Base-by-base conservation (phyloP, 2,888 invertebrate genomes). In the Conus canariensis region DNA sequence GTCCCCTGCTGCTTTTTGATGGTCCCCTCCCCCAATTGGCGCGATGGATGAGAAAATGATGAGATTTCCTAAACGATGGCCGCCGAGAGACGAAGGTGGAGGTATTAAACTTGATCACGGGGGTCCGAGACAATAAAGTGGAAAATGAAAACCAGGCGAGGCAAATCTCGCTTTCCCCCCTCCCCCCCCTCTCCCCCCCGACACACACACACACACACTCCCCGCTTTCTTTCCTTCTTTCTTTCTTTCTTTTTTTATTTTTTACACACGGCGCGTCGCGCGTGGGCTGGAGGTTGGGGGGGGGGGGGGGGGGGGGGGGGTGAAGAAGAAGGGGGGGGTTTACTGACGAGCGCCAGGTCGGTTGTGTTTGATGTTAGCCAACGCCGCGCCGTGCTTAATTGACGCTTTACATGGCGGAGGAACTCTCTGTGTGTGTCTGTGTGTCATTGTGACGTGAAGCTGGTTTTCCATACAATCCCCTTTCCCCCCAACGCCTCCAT, bases 31-130 rank as follows among this genome's bases (percentile, higher is more conserved):
- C 30, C 56, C 86, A 87, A 30, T 45, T 56, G 30, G 7, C 67
- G 70, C 56, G 67, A 87, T 70, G 86, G 67, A 87, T 30, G 64
- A 70, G 86, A 87, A 87, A 87, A 87, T 87, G 86, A 87, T 87
- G 86, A 87, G 67, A 64, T 87, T 87, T 70, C 56, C 86, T 87
- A 67, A 87, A 87, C 22, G 64, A 14, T 45, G 67, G 86, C 67
- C 56, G 30, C 12, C 4, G 45, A 45, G 86, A 45, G 86, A 87
- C 67, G 2, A 25, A 45, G 19, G 60, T 5, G n/a, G 25, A 60
- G 30, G 30, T 19, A 82, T 82, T 82, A 82, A 85, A 85, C 85
- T 85, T 85, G 59, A 85, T 85, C 45, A 80, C n/a, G 56, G 60
- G 30, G 30, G 60, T 25, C 85, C 25, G 16, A 85, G 85, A 85